Evolutionary conservation across 2,797 vertebrate genomes (phyloP).

Genomic region (Pseudocheirus occidentalis): DNA sequence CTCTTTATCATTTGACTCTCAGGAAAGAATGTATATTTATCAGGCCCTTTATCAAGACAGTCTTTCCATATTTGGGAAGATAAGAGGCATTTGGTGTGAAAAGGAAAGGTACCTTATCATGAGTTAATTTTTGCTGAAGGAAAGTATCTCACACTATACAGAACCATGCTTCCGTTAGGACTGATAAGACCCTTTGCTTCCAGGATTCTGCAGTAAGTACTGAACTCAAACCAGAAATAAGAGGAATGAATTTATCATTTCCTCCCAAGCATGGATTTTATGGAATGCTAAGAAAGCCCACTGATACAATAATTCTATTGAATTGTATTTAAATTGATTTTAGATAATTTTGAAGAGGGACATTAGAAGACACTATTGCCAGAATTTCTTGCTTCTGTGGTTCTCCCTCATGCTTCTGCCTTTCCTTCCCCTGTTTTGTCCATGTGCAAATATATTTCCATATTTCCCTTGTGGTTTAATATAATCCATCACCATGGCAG

Average conservation of each 20-base stretch:
- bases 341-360: neutral
- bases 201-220: neutral
- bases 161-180: conserved; percentile 17
- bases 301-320: rapidly evolving
- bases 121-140: conserved; percentile 45
- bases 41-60: neutral
- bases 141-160: conserved; percentile 41
- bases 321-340: neutral
- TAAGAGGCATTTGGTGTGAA: neutral
- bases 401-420: neutral
- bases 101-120: neutral
- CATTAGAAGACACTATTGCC: neutral
- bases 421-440: neutral
- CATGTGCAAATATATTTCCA: neutral
- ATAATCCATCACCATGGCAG: neutral
- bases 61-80: conserved; percentile 1
- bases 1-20: neutral
- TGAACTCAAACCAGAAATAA: neutral
- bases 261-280: neutral
- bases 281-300: neutral
- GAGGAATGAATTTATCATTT: neutral
- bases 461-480: neutral
- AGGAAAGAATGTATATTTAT: neutral
- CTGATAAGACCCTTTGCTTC: neutral
- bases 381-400: neutral